Evolutionary conservation across 2,888 invertebrate genomes (phyloP), one percentile per base, ranked within the genome.

Genomic region (Diaphora mendica): DNA sequence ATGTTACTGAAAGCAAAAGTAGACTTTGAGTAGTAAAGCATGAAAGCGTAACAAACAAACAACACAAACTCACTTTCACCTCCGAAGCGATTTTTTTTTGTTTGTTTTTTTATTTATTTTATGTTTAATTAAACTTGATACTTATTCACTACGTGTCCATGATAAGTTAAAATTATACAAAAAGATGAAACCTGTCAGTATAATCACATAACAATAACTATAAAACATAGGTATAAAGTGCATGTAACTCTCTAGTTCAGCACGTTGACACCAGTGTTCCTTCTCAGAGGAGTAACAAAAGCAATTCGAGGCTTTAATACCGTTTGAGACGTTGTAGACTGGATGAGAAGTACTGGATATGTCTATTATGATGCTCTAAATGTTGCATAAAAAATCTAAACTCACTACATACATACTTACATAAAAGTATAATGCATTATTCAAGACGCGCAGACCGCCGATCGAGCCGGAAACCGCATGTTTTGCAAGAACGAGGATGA

Each of bases 391-490:
- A 62, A 30, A 23, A 59, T 26, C 26, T 59, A 26, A 59, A 59
- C 55, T 11, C 13, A 62, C 30, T 62, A 30, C 30, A 30, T 17
- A 62, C 30, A 30, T 62, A 30, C 30, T 17, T 17, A 62, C 30
- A 30, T 62, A 30, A 30, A 62, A 51, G 35, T 55, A 9, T 0
- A 35, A 68, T 68, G 33, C 33, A 51, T 69, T 69, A 69, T 69
- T 42, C 59, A 42, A 30, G 59, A 35, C 42, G 59, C 59, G 26
- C 59, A 23, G 30, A 30, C 44, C 33, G 62, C 13, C 33, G 30
- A 65, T 66, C 39, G 65, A 65, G 30, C 51, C 71, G 74, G 68
- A 71, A 65, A 48, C 70, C 23, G 70, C 42, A 39, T 70, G 70
- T 66, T 73, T 66, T 65, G 65, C 64, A 64, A 35, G 23, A 65